Base-by-base conservation (phyloP, 2,113 vertebrate species). In the Globicephala melas region DNA sequence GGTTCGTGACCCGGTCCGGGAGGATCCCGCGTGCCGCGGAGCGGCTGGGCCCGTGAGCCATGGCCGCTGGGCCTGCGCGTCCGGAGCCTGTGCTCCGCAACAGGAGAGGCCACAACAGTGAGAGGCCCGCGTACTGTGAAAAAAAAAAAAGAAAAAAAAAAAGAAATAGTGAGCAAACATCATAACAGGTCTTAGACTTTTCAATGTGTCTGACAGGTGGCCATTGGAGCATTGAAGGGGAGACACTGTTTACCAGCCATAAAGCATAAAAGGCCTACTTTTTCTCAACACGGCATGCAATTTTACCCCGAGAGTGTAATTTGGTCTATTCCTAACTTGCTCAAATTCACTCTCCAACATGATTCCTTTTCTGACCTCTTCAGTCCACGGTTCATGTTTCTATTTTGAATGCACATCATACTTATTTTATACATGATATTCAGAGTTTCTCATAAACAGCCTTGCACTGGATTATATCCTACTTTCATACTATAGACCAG, bases 1-100 rank as follows among this genome's bases (percentile, higher is more conserved):
- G 47, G 47, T 47, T 13, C 2, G 11, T 47, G 47, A 2, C 11
- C 47, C 47, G 2, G 47, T 47, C 47, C 0, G 2, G 47, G 47
- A 47, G 0, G 47, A 47, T 47, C 47, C 47, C 47, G 2, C 11
- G 0, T 47, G 2, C 47, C 0, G 0, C 11, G 11, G 47, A 47
- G 47, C 47, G 2, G 47, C 47, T 47, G 47, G 47, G 47, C 47
- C 47, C 2, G 47, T 47, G 47, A 47, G 47, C 47, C 47, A 47
- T 47, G 47, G 11, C 44, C 44, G 2, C 9, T 47, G 44, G 2
- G 44, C 44, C 44, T 47, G 44, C 44, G 44, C 44, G 2, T 47
- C 44, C 10, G 44, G 44, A 47, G 44, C 44, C 44, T 47, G 44
- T 47, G 44, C 44, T 11, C 44, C 10, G 2, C 44, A 47, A 47